Evolutionary conservation across 2,113 vertebrate species (phyloP).

Genomic region (Chionomys nivalis): DNA sequence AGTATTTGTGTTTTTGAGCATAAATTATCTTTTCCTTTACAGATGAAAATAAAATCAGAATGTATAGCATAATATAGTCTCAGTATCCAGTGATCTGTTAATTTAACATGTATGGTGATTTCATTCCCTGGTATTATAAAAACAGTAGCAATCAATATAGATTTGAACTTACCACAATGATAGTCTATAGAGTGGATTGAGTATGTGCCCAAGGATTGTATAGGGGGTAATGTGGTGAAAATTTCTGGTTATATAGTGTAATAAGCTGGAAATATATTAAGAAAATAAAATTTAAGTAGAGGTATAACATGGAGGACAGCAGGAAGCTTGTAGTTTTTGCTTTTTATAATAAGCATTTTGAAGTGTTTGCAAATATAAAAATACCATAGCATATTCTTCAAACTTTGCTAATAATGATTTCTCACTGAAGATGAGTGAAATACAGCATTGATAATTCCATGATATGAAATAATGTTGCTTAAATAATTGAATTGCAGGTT

Average conservation of each 20-base stretch:
- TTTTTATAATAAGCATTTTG: background rate
- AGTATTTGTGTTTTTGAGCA: background rate
- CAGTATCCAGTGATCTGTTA: too few species aligned
- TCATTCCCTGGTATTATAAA: background rate
- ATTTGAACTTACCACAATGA: too few species aligned
- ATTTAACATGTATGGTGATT: background rate
- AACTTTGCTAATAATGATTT: background rate
- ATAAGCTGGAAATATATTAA: background rate
- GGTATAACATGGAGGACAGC: background rate
- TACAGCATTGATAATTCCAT: background rate
- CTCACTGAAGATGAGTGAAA: background rate
- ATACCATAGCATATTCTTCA: background rate
- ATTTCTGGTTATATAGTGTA: background rate
- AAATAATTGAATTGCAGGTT: background rate
- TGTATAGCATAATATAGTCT: background rate
- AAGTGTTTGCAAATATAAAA: background rate
- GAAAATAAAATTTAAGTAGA: background rate
- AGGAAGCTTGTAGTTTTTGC: accelerated
- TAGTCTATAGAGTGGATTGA: background rate
- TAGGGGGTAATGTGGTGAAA: too few species aligned
- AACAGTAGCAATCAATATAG: background rate
- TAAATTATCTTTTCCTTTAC: background rate
- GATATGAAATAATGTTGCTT: background rate
- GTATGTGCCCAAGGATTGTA: background rate
- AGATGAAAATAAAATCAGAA: background rate